These are phyloP conservation scores for Heliconius eleuchia DNA, from an alignment of 1,140 invertebrate genomes.

Conservation along the genomic window DNA sequence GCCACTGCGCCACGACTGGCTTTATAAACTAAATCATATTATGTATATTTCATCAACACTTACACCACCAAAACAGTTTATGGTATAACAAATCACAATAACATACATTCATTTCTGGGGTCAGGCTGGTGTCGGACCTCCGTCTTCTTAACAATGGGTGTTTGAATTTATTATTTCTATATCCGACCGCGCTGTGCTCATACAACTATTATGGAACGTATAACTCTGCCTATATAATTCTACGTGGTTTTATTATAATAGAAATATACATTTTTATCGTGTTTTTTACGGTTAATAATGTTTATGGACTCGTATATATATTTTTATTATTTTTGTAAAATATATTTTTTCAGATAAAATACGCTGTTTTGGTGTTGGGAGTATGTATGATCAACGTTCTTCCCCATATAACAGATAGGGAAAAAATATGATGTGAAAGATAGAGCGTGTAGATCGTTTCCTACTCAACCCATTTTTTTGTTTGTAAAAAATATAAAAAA, in stretches of 20 bases:
- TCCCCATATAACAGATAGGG: no score
- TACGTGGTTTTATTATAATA: constrained; percentile 1
- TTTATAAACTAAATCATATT: no score
- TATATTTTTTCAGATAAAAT: no score
- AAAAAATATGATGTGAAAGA: no score
- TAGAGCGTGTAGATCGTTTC: no score
- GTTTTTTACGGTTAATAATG: background rate
- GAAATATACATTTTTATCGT: background rate
- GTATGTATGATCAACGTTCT: background rate
- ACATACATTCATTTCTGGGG: background rate
- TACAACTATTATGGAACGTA: background rate
- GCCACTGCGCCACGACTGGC: no score
- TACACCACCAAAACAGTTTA: background rate
- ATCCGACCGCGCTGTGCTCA: background rate
- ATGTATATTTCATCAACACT: background rate
- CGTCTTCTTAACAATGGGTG: background rate
- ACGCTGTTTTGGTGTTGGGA: background rate
- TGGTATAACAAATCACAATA: background rate
- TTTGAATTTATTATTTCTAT: constrained; percentile 8
- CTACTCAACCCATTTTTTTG: no score
- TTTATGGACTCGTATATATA: background rate
- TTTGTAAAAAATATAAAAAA: no score
- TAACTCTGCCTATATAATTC: background rate
- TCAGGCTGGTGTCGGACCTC: background rate
- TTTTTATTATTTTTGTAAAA: background rate